Evolutionary conservation across 2,113 vertebrate species (phyloP).

Genomic region (Chiloscyllium plagiosum): DNA sequence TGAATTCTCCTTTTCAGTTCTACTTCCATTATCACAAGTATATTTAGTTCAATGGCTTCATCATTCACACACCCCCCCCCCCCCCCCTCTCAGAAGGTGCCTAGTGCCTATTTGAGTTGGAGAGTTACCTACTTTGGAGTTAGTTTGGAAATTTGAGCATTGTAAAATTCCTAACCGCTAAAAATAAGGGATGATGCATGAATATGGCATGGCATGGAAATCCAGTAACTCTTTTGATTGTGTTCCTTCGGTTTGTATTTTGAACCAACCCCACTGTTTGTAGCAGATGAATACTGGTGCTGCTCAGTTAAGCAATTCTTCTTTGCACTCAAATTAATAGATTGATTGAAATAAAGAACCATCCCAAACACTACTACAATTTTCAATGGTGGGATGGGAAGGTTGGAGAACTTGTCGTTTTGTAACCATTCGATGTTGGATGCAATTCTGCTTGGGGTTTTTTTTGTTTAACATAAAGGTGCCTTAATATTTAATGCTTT

Average conservation of each 20-base stretch:
- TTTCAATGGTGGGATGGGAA: background rate
- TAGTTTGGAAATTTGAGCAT: background rate
- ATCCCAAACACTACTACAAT: background rate
- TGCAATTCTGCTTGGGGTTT: background rate
- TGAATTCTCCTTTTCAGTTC: background rate
- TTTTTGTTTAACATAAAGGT: background rate
- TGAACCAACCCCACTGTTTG: background rate
- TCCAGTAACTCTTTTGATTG: background rate
- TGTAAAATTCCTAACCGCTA: background rate
- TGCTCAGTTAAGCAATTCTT: background rate
- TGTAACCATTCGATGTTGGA: background rate
- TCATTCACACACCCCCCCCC: background rate
- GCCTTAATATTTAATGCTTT: background rate
- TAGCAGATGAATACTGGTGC: background rate
- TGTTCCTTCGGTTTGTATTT: background rate
- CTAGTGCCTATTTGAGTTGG: background rate
- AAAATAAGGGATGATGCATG: background rate
- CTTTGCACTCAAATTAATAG: slow-evolving; percentile 12
- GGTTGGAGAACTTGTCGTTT: background rate
- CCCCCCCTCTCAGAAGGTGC: too few species aligned
- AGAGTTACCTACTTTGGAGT: background rate
- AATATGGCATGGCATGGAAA: background rate
- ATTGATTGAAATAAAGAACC: background rate
- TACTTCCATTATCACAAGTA: background rate
- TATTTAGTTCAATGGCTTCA: background rate